These are phyloP conservation scores for Hydrolagus colliei DNA, from an alignment of 2,797 vertebrate genomes.

Conservation along the genomic window DNA sequence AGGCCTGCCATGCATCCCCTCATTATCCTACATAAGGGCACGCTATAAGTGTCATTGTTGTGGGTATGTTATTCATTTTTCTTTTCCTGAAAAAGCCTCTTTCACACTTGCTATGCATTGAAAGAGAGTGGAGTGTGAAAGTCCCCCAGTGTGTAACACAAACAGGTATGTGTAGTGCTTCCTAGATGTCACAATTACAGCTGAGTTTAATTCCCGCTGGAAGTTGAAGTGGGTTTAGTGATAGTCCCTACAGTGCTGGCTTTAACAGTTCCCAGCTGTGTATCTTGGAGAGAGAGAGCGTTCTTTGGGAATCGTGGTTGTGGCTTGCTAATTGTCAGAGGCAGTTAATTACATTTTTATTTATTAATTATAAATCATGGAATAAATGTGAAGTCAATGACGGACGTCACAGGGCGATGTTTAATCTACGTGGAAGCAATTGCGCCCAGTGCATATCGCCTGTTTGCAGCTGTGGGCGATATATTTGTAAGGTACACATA, in stretches of 20 bases:
- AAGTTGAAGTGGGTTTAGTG: conserved; percentile 6
- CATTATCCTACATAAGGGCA: neutral
- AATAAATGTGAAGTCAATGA: neutral
- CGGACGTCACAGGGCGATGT: neutral
- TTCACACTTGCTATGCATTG: too few relatives aligned
- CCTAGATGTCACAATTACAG: neutral
- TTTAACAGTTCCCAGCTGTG: neutral
- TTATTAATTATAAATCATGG: neutral
- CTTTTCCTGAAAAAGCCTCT: too few relatives aligned
- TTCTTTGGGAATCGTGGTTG: neutral
- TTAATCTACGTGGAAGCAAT: too few relatives aligned
- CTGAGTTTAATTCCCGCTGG: neutral
- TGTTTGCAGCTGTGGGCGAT: too few relatives aligned
- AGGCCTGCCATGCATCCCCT: neutral
- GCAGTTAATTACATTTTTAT: neutral
- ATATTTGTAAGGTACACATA: too few relatives aligned
- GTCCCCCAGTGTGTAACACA: neutral
- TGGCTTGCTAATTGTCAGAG: neutral
- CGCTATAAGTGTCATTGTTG: too few relatives aligned
- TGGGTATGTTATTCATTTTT: too few relatives aligned
- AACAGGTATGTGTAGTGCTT: conserved; percentile 1
- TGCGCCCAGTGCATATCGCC: too few relatives aligned
- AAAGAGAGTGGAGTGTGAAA: neutral
- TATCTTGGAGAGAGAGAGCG: neutral
- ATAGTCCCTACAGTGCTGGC: neutral